Evolutionary conservation across 1,140 invertebrate genomes (phyloP).

Genomic region (Homarus americanus): DNA sequence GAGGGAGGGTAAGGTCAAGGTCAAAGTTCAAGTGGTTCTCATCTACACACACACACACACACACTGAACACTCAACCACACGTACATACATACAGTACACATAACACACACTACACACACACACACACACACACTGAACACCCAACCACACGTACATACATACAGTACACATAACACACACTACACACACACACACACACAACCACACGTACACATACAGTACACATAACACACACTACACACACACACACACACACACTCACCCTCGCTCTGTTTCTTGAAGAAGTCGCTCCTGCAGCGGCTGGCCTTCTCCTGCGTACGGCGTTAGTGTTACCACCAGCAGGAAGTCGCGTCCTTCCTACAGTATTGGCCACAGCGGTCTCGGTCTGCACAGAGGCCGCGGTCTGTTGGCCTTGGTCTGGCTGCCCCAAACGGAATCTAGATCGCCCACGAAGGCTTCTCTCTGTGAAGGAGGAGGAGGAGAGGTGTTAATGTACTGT

Average conservation of each 20-base stretch:
- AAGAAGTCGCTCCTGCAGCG: not conserved
- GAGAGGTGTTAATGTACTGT: not conserved
- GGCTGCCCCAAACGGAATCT: not conserved
- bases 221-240: too few relatives aligned
- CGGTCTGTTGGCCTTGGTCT: not conserved
- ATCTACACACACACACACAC: too few relatives aligned
- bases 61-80: too few relatives aligned
- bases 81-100: too few relatives aligned
- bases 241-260: not conserved
- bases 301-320: slow-evolving; percentile 1
- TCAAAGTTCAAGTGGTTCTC: too few relatives aligned
- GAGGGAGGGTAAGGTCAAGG: not conserved
- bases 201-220: too few relatives aligned
- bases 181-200: too few relatives aligned
- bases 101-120: too few relatives aligned
- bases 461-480: not conserved
- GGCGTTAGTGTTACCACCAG: not conserved
- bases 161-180: not conserved
- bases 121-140: too few relatives aligned
- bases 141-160: too few relatives aligned
- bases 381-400: slow-evolving; percentile 36
- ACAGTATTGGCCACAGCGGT: slow-evolving; percentile 22
- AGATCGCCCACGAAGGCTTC: not conserved
- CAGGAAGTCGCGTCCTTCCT: not conserved
- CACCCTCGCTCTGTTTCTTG: slow-evolving; percentile 29